phyloP scores from a whole-genome alignment of 2,888 invertebrate species.

The Drosophila quasianomalipes region DNA sequence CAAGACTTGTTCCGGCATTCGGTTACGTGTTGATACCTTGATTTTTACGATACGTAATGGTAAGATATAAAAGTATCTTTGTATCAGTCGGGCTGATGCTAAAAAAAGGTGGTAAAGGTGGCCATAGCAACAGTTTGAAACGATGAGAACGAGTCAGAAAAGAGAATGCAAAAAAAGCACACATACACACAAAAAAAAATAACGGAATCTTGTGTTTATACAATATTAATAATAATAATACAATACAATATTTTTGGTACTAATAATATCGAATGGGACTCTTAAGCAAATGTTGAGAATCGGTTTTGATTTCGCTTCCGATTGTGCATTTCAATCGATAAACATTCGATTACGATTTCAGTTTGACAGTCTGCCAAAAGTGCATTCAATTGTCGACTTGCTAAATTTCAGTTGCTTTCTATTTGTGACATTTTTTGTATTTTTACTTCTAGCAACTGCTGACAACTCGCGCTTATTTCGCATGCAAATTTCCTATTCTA shows the following conservation, averaged over 20 bases:
- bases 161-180: neutral
- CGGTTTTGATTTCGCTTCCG: neutral
- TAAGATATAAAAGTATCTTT: neutral
- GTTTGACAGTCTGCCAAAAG: neutral
- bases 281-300: neutral
- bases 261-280: neutral
- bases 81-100: neutral
- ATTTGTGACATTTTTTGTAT: constrained; percentile 43
- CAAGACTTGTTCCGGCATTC: too few relatives aligned
- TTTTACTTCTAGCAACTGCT: constrained; percentile 36
- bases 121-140: neutral
- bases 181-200: neutral
- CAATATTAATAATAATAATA: too few relatives aligned
- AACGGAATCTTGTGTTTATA: neutral
- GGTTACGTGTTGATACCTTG: neutral
- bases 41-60: neutral
- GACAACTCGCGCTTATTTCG: constrained; percentile 68
- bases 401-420: neutral
- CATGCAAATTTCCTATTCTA: constrained; percentile 59
- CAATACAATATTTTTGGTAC: neutral
- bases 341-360: rapidly evolving
- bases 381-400: neutral
- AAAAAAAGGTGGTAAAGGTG: neutral
- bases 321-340: neutral
- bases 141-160: neutral